These are phyloP conservation scores for Nymphalis c-album DNA, from an alignment of 2,888 invertebrate genomes.

Conservation along the genomic window DNA sequence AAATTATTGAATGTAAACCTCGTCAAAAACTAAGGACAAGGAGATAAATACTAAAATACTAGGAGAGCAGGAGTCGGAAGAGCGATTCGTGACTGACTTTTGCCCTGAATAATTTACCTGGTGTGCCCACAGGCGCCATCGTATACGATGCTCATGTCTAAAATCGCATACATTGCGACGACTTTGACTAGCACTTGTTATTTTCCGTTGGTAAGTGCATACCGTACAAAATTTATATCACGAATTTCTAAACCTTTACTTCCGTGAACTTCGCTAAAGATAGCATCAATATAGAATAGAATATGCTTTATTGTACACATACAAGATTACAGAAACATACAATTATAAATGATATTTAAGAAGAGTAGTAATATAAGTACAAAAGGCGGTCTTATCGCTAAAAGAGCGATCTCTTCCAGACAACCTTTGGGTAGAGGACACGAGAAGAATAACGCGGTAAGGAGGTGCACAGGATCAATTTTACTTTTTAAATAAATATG, in stretches of 20 bases:
- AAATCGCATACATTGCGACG: constrained; percentile 50
- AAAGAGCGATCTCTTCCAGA: no score
- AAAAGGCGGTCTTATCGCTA: no score
- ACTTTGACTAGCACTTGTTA: constrained; percentile 43
- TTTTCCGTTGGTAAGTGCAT: constrained; percentile 40
- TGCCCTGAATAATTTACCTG: constrained; percentile 75
- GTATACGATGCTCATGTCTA: constrained; percentile 55
- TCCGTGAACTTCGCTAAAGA: constrained; percentile 21
- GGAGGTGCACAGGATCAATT: no score
- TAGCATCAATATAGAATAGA: constrained; percentile 4
- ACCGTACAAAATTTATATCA: constrained; percentile 43
- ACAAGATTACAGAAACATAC: no score
- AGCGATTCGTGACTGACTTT: constrained; percentile 75
- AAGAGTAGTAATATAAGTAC: no score
- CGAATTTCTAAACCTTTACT: constrained; percentile 28
- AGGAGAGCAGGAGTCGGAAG: constrained; percentile 53
- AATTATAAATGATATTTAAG: no score
- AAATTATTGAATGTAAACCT: neutral
- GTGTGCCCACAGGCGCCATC: constrained; percentile 61
- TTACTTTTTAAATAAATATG: no score
- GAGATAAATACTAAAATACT: constrained; percentile 41
- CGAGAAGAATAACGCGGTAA: no score
- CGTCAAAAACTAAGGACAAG: constrained; percentile 10
- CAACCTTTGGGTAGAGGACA: no score
- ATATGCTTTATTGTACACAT: no score